A percentile compares a stretch with the other conserved stretches of the same genome.
Conservation (phyloP, 2,797 vertebrate species). For the Hirundo rustica region DNA sequence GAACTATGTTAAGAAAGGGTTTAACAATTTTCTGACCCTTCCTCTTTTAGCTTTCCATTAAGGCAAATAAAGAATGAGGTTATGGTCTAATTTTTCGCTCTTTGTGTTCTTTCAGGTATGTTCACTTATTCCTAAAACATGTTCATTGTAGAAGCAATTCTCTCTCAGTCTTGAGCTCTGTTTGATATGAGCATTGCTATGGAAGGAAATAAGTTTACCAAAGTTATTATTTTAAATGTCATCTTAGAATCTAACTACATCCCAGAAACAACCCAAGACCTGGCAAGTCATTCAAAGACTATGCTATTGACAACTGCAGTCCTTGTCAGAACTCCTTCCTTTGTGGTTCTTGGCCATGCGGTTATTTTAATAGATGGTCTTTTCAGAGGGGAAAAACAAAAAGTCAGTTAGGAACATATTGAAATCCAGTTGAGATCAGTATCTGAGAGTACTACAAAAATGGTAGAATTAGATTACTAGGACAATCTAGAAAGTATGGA, state of each 20-base stretch:
- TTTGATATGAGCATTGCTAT: neutral
- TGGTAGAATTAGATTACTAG: neutral
- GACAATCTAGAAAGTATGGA: neutral
- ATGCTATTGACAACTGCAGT: neutral
- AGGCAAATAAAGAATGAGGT: neutral
- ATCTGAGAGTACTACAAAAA: neutral
- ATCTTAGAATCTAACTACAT: neutral
- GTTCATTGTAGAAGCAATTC: neutral
- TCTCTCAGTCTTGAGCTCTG: neutral
- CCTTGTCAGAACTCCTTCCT: neutral
- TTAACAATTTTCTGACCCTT: neutral
- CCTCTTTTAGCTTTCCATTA: neutral
- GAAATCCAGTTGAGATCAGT: neutral
- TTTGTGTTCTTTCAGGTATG: neutral
- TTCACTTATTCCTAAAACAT: neutral
- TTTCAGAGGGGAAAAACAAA: neutral
- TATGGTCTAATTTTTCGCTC: neutral
- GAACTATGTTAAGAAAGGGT: neutral
- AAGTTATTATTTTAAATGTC: neutral
- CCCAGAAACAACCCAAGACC: neutral
- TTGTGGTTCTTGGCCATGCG: accelerated
- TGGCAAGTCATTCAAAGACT: neutral
- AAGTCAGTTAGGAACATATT: neutral
- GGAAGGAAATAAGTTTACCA: neutral
- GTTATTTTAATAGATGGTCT: neutral